These are phyloP conservation scores for Brevipalpus yothersi DNA, from an alignment of 1,140 invertebrate species.

Conservation along the genomic window DNA sequence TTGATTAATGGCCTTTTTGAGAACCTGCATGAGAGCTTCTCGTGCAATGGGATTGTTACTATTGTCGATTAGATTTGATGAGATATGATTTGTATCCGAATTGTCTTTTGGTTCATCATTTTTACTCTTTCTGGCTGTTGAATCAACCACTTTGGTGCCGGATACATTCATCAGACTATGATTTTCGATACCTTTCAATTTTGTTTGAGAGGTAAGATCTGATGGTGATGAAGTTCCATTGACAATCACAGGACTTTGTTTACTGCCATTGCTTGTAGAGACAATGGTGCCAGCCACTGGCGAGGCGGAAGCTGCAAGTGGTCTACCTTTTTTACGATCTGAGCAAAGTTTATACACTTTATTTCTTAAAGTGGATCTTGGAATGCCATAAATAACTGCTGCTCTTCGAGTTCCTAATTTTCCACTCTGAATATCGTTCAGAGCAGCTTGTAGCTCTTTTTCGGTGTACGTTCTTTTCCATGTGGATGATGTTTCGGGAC, in stretches of 20 bases:
- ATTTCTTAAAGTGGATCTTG: constrained; percentile 73
- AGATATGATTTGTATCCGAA: constrained; percentile 33
- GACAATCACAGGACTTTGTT: no score
- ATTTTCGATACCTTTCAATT: no score
- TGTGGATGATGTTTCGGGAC: neutral
- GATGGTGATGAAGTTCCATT: no score
- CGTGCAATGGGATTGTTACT: constrained; percentile 13
- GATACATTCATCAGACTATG: no score
- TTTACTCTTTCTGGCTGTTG: neutral
- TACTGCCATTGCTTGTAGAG: no score
- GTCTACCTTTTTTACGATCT: constrained; percentile 22
- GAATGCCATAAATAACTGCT: constrained; percentile 80
- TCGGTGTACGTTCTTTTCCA: constrained; percentile 42
- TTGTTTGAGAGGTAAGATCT: no score
- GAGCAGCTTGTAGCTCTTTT: constrained; percentile 62
- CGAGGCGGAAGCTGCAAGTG: constrained; percentile 8
- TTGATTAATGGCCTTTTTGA: constrained; percentile 17
- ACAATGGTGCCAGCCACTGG: no score
- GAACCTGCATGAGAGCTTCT: constrained; percentile 30
- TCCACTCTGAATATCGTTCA: constrained; percentile 71
- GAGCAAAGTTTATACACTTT: constrained; percentile 65
- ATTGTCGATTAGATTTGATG: constrained; percentile 20
- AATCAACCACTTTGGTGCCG: neutral
- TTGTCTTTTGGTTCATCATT: neutral
- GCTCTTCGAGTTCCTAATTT: constrained; percentile 70